Evolutionary conservation across 2,113 vertebrate species (phyloP), one percentile per base, ranked within the genome.

Genomic region (Thryonomys swinderianus): DNA sequence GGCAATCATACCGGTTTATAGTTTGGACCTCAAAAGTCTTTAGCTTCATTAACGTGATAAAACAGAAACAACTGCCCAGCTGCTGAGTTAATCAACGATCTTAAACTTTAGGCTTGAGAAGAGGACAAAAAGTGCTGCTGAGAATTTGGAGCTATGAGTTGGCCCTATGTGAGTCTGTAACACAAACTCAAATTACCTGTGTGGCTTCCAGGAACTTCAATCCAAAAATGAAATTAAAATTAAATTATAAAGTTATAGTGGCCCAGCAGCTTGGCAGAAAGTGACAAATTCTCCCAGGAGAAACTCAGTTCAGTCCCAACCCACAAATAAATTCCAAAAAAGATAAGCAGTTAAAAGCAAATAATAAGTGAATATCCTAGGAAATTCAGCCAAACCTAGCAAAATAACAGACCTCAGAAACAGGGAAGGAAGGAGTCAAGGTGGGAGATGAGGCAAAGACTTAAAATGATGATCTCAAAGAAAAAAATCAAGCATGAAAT

Each of bases 161-260:
- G 53, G 67, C 25, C 51, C 5, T 37, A 57, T 34, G 27, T 73
- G 53, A 27, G 2, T 88, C 61, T 88, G 69, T 61, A 67, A 11
- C 27, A 74, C 34, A 55, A 76, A 92, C 76, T 78, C 53, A 69
- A 12, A 82, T 55, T 69, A 86, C 8, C 27, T 80, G 32, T 66
- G 34, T 73, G 53, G 20, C n/a, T 76, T 86, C 74, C 62, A 87
- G 67, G 76, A 90, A 87, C 18, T 69, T 82, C 32, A 78, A 6
- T 55, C 18, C 53, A 78, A 83, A 95, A 92, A 51, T 48, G 25
- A 78, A 88, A 80, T 67, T 93, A 45, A 86, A 93, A 57, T 48
- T 40, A 78, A 76, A 88, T 64, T 87, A 40, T 71, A 71, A 93
- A 78, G 57, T 81, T 93, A 3, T 34, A 37, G 34, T 53, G 7